These are phyloP conservation scores for Phenganax subtilis DNA, from an alignment of 92 coral and sea anemone species.

Conservation along the genomic window DNA sequence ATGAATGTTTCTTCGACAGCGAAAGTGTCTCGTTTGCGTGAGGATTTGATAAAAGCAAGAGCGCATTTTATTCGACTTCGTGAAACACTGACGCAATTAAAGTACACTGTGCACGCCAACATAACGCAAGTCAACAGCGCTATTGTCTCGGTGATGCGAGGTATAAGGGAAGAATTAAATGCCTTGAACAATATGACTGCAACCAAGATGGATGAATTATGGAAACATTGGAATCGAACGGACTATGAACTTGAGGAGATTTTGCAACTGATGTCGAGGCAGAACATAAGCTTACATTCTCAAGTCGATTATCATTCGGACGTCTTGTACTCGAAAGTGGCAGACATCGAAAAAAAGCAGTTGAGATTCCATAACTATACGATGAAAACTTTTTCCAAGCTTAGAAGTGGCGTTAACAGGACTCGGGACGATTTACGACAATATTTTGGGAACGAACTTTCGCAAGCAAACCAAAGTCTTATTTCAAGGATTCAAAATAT, in stretches of 20 bases:
- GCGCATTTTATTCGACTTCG: not conserved
- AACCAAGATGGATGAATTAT: not conserved
- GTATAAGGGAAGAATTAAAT: not conserved
- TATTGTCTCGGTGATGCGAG: not conserved
- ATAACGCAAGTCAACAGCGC: not conserved
- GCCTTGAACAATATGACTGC: not conserved
- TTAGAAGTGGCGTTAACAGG: not conserved
- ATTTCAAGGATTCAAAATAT: not conserved
- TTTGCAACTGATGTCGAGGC: not conserved
- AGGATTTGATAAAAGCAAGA: not conserved
- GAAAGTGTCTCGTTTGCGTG: conserved; percentile 1
- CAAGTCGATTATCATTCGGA: not conserved
- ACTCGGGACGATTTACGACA: not conserved
- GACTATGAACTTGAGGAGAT: not conserved
- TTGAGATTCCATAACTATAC: not conserved
- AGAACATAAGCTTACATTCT: not conserved
- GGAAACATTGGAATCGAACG: conserved; percentile 17
- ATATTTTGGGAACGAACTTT: not conserved
- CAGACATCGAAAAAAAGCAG: not conserved
- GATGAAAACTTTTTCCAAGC: not conserved
- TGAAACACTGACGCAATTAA: not conserved
- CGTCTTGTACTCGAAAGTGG: not conserved
- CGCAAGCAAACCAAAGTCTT: not conserved
- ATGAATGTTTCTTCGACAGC: conserved; percentile 3
- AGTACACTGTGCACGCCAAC: not conserved